phyloP scores from a whole-genome alignment of 2,797 vertebrate species.

The Clamator glandarius region DNA sequence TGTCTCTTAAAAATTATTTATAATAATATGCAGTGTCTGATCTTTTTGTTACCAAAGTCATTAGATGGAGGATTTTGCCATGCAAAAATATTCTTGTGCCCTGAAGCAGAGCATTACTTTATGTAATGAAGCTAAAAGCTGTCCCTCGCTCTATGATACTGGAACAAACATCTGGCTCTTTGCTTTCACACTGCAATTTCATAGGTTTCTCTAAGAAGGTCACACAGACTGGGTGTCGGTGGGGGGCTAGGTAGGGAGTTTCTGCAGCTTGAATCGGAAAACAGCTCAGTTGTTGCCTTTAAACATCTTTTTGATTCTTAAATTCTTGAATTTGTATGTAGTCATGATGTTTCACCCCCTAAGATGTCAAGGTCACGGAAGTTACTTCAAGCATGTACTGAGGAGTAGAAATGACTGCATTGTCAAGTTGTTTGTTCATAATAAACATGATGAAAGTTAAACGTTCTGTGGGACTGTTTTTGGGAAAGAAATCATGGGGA shows the following conservation, averaged over 20 bases:
- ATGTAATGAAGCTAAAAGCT: background rate
- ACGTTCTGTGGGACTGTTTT: background rate
- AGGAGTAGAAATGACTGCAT: conserved; percentile 16
- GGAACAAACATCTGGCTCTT: background rate
- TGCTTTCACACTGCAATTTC: background rate
- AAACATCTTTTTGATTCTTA: background rate
- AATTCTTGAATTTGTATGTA: background rate
- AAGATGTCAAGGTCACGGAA: background rate
- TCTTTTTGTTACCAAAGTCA: background rate
- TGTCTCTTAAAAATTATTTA: background rate
- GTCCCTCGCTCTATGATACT: background rate
- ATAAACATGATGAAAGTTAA: conserved; percentile 19
- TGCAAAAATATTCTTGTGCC: background rate
- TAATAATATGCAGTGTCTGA: background rate
- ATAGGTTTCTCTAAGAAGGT: background rate
- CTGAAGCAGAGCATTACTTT: background rate
- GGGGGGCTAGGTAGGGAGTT: background rate
- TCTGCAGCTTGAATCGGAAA: background rate
- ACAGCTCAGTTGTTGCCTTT: background rate
- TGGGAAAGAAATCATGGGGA: background rate
- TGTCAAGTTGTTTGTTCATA: conserved; percentile 42
- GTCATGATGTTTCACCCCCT: background rate
- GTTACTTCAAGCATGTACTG: background rate
- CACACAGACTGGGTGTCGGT: no score
- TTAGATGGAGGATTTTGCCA: background rate